phyloP scores from a whole-genome alignment of 2,113 vertebrate genomes.

The Aegithalos caudatus region DNA sequence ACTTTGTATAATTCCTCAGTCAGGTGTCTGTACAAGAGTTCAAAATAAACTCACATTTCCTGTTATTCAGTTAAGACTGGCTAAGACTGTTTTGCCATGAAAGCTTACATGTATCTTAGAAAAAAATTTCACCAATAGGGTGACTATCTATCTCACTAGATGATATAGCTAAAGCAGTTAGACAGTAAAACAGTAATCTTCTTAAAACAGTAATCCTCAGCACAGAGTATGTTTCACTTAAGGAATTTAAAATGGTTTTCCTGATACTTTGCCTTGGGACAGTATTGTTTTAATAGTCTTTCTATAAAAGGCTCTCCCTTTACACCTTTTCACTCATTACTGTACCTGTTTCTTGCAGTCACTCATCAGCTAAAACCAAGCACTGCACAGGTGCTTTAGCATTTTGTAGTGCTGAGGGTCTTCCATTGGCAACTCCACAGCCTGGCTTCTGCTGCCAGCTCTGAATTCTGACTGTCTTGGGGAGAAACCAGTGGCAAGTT shows the following conservation, averaged over 20 bases:
- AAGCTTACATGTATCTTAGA: background rate
- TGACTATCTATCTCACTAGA: background rate
- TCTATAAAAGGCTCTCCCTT: background rate
- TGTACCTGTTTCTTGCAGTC: background rate
- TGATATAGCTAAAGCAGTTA: background rate
- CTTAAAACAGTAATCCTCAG: background rate
- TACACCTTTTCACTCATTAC: background rate
- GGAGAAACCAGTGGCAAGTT: background rate
- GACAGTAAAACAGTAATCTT: background rate
- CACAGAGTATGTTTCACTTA: background rate
- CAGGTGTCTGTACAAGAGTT: background rate
- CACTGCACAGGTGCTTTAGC: background rate
- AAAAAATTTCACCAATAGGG: background rate
- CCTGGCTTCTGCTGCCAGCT: background rate
- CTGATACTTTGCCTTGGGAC: background rate
- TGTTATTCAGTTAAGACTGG: background rate
- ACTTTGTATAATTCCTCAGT: background rate
- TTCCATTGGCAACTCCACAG: background rate
- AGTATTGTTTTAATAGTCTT: background rate
- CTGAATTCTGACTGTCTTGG: background rate
- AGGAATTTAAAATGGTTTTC: background rate
- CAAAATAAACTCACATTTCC: background rate
- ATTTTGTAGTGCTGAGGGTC: background rate
- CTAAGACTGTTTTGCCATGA: background rate
- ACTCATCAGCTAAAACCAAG: background rate